Evolutionary conservation across 2,797 vertebrate genomes (phyloP), one percentile per base, ranked within the genome.

Genomic region (Pelodytes ibericus): DNA sequence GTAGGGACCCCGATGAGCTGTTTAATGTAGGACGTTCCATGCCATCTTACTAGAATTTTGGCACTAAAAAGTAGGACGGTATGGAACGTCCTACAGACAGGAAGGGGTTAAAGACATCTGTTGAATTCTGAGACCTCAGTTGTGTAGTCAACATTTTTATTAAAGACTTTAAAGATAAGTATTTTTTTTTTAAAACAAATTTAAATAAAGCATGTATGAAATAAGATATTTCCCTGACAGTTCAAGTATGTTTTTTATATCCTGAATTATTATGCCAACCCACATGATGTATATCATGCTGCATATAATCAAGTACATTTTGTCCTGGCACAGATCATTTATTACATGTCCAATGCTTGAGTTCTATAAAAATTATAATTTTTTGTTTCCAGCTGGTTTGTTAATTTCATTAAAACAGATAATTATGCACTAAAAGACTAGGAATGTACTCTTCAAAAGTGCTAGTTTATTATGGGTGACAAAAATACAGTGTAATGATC

Each of bases 401-500:
- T 56, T 56, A 56, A 56, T 56, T 56, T 56, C 51, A 56, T 16
- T 51, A 56, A 56, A 22, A 56, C 8, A 16, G n/a, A 22, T 56
- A 56, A 56, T 56, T 56, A 56, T 24, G 51, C 51, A 56, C 51
- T 56, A 56, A 56, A 4, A 56, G 51, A 25, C 51, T 56, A 15
- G 13, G 18, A 47, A 47, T 47, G 44, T 39, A 39, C 36, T 39
- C 36, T 39, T 39, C 15, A 13, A 39, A 13, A 39, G 36, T 39
- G 36, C 15, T 39, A 13, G 36, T 39, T 8, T 39, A 39, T 39
- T 7, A 39, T 39, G 36, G 7, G 4, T 16, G 44, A 47, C 1
- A 47, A 18, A 47, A 47, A 2, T 15, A 47, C 13, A 47, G 44
- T 2, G 4, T 15, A 16, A 47, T 47, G 44, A n/a, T 18, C 11